These are phyloP conservation scores for Cosmia trapezina DNA, from an alignment of 2,888 invertebrate genomes.

Conservation along the genomic window DNA sequence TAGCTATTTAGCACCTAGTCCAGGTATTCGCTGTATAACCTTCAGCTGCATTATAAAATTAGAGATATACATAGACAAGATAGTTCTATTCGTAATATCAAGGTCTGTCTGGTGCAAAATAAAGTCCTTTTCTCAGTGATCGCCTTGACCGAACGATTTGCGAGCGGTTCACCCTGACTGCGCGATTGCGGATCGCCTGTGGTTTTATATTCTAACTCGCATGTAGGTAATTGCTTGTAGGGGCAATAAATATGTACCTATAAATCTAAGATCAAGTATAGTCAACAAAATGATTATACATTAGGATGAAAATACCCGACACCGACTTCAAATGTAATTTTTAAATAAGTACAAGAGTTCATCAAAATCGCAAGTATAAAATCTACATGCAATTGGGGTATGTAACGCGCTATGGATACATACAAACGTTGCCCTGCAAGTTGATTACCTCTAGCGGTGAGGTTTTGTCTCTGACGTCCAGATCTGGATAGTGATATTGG, in stretches of 20 bases:
- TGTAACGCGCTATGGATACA: neutral
- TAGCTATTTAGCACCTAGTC: neutral
- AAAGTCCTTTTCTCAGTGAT: neutral
- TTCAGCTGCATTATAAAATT: neutral
- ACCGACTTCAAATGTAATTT: neutral
- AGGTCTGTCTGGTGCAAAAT: slow-evolving; percentile 21
- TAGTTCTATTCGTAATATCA: slow-evolving; percentile 4
- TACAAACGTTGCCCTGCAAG: neutral
- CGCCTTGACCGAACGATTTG: slow-evolving; percentile 30
- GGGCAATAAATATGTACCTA: neutral
- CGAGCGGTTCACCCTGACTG: slow-evolving; percentile 16
- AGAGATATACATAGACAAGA: neutral
- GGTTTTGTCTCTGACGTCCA: neutral
- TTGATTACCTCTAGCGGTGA: neutral
- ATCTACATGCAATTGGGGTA: neutral
- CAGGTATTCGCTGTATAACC: neutral
- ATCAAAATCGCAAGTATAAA: no score
- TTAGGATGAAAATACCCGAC: neutral
- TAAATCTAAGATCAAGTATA: neutral
- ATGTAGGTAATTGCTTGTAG: neutral
- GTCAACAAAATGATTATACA: neutral
- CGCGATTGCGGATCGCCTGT: neutral
- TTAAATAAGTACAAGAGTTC: neutral
- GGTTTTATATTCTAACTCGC: slow-evolving; percentile 15
- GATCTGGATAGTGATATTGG: neutral